Conservation (phyloP, 2,113 vertebrate genomes). For the Dendropsophus ebraccatus region DNA sequence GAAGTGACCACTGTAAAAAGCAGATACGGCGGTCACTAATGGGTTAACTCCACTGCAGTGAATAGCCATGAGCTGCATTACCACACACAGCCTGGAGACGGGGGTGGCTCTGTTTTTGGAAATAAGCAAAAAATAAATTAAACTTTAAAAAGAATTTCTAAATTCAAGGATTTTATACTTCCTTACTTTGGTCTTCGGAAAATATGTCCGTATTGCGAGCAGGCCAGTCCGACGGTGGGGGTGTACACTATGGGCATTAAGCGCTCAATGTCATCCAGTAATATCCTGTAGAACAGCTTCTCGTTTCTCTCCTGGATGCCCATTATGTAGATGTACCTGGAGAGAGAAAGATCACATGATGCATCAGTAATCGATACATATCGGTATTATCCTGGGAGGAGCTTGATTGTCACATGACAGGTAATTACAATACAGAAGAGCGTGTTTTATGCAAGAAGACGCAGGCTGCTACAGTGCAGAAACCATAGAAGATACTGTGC, state of each 20-base stretch:
- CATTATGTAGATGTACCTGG: constrained; percentile 96
- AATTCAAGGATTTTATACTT: background rate
- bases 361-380: no score
- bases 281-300: constrained; percentile 89
- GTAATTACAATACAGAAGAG: no score
- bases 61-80: no score
- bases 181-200: constrained; percentile 96
- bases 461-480: background rate
- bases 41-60: no score
- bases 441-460: no score
- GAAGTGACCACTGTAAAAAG: no score
- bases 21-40: no score
- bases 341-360: constrained; percentile 43
- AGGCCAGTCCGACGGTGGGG: constrained; percentile 94
- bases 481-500: no score
- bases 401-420: no score
- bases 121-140: background rate
- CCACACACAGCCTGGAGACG: no score
- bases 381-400: no score
- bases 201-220: constrained; percentile 96
- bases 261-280: constrained; percentile 92
- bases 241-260: constrained; percentile 98
- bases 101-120: no score
- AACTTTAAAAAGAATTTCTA: background rate
- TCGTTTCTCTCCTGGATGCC: constrained; percentile 97